Conservation (phyloP, 30 jellyfish, hydroid and myxozoan genomes). For the Clytia hemisphaerica region DNA sequence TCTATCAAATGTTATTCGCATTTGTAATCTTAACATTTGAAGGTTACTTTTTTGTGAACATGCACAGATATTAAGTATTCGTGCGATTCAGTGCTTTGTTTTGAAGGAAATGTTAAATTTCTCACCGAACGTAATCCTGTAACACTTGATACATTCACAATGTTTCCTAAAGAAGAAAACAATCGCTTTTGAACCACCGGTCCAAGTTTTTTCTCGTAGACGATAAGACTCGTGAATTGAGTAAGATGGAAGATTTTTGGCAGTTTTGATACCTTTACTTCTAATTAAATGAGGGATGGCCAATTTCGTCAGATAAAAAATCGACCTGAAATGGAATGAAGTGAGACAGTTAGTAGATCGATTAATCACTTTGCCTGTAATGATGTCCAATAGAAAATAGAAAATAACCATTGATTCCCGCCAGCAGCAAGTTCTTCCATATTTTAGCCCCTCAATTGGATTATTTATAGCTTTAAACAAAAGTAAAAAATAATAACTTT, state of each 20-base stretch:
- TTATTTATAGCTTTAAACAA: too few relatives aligned
- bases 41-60: not conserved
- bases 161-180: conserved; percentile 43
- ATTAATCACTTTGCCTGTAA: not conserved
- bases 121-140: conserved; percentile 88
- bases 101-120: not conserved
- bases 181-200: not conserved
- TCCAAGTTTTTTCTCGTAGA: too few relatives aligned
- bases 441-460: too few relatives aligned
- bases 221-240: not conserved
- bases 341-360: too few relatives aligned
- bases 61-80: not conserved
- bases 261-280: conserved; percentile 43
- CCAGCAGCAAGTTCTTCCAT: too few relatives aligned
- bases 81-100: not conserved
- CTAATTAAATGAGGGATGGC: conserved; percentile 69
- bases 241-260: not conserved
- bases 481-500: too few relatives aligned
- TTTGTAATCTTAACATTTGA: not conserved
- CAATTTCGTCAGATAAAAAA: conserved; percentile 53
- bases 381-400: not conserved
- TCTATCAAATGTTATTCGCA: too few relatives aligned
- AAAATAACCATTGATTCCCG: not conserved
- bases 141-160: conserved; percentile 82
- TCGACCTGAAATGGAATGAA: conserved; percentile 50